Conservation (phyloP, 2,888 invertebrate species). For the Hyposoter dolosus region DNA sequence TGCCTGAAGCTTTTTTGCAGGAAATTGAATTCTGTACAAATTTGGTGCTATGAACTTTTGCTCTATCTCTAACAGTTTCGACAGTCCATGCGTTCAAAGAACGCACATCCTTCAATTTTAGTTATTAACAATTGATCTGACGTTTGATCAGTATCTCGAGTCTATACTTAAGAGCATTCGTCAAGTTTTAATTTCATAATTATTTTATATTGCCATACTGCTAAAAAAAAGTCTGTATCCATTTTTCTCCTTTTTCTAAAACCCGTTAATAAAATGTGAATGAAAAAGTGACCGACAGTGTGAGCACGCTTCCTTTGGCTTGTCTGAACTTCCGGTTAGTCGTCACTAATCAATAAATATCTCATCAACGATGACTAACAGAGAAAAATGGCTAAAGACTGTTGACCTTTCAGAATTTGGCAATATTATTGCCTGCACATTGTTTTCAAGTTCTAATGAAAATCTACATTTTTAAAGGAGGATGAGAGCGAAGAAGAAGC, state of each 20-base stretch:
- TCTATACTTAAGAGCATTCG: background rate
- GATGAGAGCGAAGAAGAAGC: slow-evolving; percentile 87
- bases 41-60: background rate
- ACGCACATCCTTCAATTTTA: background rate
- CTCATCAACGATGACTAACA: background rate
- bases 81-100: background rate
- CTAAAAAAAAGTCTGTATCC: background rate
- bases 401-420: background rate
- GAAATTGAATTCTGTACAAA: background rate
- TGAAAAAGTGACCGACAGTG: background rate
- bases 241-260: background rate
- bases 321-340: background rate
- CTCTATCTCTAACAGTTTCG: background rate
- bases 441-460: slow-evolving; percentile 16
- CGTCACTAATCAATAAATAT: background rate
- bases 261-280: background rate
- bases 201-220: background rate
- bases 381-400: background rate
- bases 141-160: background rate
- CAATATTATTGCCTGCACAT: background rate
- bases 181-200: background rate
- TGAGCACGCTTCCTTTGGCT: background rate
- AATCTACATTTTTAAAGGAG: slow-evolving; percentile 82
- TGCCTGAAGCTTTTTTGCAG: background rate
- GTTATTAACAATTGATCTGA: background rate